Conservation (phyloP, 2,797 vertebrate species). For the Synanceia verrucosa region DNA sequence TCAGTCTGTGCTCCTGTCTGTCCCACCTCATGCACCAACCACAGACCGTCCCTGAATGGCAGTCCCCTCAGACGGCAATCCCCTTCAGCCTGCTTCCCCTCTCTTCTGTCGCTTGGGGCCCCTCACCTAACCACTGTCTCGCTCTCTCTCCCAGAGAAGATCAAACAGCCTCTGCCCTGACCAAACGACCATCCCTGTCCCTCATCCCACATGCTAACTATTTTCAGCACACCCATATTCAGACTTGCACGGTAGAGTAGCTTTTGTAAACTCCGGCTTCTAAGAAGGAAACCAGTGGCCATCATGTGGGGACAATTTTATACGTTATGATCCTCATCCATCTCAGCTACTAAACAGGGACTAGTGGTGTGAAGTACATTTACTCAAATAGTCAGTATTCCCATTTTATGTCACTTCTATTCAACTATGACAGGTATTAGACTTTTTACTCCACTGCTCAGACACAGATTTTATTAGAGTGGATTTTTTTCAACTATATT, state of each 20-base stretch:
- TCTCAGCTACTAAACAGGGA: background rate
- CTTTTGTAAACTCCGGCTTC: constrained; percentile 57
- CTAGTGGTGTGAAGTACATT: background rate
- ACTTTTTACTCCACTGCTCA: background rate
- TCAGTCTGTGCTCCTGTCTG: constrained; percentile 32
- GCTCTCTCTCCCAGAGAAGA: constrained; percentile 53
- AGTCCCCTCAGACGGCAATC: constrained; percentile 54
- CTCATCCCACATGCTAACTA: constrained; percentile 65
- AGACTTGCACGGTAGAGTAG: constrained; percentile 44
- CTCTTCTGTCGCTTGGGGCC: constrained; percentile 54
- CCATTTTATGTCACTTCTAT: background rate
- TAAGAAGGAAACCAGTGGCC: constrained; percentile 27
- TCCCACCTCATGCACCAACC: constrained; percentile 56
- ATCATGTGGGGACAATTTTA: constrained; percentile 16
- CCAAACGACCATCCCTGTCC: constrained; percentile 60
- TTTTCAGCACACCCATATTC: constrained; percentile 61
- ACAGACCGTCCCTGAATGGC: constrained; percentile 52
- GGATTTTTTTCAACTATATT: no score
- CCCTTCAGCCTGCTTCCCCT: constrained; percentile 48
- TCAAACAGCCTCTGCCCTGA: constrained; percentile 53
- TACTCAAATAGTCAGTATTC: background rate
- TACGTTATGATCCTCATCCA: constrained; percentile 16
- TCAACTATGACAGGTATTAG: background rate
- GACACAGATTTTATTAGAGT: no score
- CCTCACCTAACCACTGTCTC: constrained; percentile 68